Conservation (phyloP, 2,888 invertebrate species). For the Perizoma flavofasciatum region DNA sequence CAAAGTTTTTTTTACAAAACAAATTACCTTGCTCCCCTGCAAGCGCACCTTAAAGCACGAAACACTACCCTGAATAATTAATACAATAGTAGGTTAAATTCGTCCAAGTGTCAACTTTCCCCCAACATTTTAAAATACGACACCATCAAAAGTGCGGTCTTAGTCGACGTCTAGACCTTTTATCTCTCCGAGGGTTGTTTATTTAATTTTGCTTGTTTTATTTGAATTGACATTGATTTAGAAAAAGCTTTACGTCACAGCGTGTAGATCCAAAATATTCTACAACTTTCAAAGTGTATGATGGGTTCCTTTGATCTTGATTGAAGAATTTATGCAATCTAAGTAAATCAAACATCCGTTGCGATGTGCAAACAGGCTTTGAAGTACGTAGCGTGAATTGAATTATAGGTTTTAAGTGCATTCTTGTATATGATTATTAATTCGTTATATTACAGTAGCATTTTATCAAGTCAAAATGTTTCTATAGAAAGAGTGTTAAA, state of each 20-base stretch:
- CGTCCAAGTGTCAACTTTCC: conserved; percentile 81
- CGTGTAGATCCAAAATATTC: conserved; percentile 54
- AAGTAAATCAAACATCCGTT: conserved; percentile 63
- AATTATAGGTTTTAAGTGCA: conserved; percentile 56
- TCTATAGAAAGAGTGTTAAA: no score
- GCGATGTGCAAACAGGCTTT: conserved; percentile 53
- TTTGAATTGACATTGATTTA: conserved; percentile 79
- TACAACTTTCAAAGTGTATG: conserved; percentile 47
- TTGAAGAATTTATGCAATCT: conserved; percentile 73
- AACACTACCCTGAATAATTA: conserved; percentile 81
- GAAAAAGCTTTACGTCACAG: conserved; percentile 60
- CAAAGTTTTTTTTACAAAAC: conserved; percentile 67
- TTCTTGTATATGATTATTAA: conserved; percentile 3
- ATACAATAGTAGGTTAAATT: conserved; percentile 83
- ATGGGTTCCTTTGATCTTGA: conserved; percentile 71
- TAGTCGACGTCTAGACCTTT: conserved; percentile 76
- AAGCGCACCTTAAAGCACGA: conserved; percentile 76
- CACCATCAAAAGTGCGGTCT: conserved; percentile 80
- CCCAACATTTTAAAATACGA: conserved; percentile 78
- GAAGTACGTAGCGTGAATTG: conserved; percentile 59
- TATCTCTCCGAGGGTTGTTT: conserved; percentile 75
- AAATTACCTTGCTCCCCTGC: conserved; percentile 75
- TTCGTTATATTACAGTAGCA: not conserved
- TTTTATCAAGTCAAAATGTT: no score
- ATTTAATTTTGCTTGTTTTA: conserved; percentile 81